Evolutionary conservation across 64 coral and sea anemone species (phyloP), one percentile per base, ranked within the genome.

Genomic region (Montipora foliosa): DNA sequence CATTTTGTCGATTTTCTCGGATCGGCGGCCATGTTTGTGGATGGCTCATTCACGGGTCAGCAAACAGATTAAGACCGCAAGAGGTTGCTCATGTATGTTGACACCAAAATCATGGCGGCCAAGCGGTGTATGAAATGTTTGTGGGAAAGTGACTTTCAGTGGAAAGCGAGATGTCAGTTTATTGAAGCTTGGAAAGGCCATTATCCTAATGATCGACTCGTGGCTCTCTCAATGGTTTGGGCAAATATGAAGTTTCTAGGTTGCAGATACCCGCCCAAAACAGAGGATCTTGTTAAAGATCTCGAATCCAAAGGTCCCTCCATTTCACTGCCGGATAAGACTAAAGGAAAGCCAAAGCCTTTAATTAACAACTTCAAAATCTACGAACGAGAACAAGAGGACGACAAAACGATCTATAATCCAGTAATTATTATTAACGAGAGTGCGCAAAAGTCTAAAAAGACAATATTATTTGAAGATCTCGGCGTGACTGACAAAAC

Each of bases 171-270:
- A 47, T 78, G 49, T 77, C 83, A 92, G 29, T 99, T 99, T 87
- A 90, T 99, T 62, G 74, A 94, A 89, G 81, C 89, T 25, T 96
- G 92, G 89, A 69, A 58, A 49, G 76, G 53, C 45, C 49, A 94
- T 49, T 96, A 81, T 53, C 79, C 89, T 47, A 53, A 81, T 5
- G 79, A 92, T 60, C 71, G 67, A 61, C 44, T 90, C 10, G 86
- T 74, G 80, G 89, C 95, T 49, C 77, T 99, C n/a, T 96, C 98
- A 67, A 99, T 99, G 98, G 94, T 96, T 37, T 99, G 95, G 95
- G 90, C 92, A 9, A 99, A 99, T 75, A 99, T 96, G 89, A 99
- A 96, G 87, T 99, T 99, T 89, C 77, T 96, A 17, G 98, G 98
- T 66, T 99, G 95, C 25, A 88, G 93, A 74, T 99, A 99, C 72